A percentile compares a stretch with the other conserved stretches of the same genome.
phyloP scores from a whole-genome alignment of 1,140 invertebrate species.

The Babylonia areolata region DNA sequence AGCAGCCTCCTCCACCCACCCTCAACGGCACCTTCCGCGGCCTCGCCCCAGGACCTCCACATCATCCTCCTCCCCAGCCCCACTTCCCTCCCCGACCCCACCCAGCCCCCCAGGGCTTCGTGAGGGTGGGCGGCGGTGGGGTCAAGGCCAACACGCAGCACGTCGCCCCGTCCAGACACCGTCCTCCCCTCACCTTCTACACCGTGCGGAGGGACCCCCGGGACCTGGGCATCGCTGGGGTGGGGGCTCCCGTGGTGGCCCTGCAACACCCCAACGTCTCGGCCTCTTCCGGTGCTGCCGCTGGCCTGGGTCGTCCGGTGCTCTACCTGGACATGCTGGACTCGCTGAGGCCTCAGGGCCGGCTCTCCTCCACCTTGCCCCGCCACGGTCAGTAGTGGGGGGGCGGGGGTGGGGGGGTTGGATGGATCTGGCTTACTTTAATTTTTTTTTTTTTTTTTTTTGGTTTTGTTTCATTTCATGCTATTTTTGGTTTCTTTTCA shows the following conservation, averaged over 20 bases:
- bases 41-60: too few relatives aligned
- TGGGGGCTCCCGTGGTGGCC: background rate
- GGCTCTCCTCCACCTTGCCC: too few relatives aligned
- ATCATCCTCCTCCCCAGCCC: background rate
- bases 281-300: background rate
- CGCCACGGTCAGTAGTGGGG: too few relatives aligned
- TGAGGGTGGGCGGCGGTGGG: background rate
- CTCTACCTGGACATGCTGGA: conserved; percentile 43
- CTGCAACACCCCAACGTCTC: too few relatives aligned
- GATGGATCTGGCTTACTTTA: too few relatives aligned
- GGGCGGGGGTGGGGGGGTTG: too few relatives aligned
- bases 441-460: too few relatives aligned
- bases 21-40: too few relatives aligned
- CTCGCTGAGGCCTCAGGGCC: background rate
- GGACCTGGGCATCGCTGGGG: background rate
- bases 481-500: too few relatives aligned
- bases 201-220: conserved; percentile 43
- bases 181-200: conserved; percentile 45
- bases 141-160: conserved; percentile 43
- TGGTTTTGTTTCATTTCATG: too few relatives aligned
- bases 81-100: background rate
- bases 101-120: background rate
- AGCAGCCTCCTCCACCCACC: too few relatives aligned
- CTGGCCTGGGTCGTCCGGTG: conserved; percentile 36
- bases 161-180: background rate